Conservation (phyloP, 2,797 vertebrate species). For the Acipenser ruthenus region DNA sequence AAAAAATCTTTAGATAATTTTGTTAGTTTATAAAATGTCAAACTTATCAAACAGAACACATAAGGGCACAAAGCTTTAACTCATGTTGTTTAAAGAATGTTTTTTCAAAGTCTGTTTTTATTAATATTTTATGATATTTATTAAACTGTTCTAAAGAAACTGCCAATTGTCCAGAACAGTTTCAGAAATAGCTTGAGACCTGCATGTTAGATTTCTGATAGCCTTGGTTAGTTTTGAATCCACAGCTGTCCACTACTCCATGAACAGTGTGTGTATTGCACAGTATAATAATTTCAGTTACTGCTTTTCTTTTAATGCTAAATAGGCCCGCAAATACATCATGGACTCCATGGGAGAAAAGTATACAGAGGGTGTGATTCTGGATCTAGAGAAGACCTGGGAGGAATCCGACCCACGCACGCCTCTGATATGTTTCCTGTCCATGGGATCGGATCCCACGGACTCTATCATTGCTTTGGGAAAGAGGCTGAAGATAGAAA, state of each 20-base stretch:
- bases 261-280: background rate
- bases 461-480: slow-evolving; percentile 88
- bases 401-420: slow-evolving; percentile 82
- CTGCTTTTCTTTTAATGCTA: slow-evolving; percentile 19
- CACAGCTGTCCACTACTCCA: background rate
- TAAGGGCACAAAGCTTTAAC: no score
- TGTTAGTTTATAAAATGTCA: background rate
- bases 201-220: slow-evolving; percentile 16
- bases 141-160: no score
- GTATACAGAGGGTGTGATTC: slow-evolving; percentile 74
- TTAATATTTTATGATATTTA: no score
- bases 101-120: no score
- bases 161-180: no score
- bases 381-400: slow-evolving; percentile 88
- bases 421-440: slow-evolving; percentile 89
- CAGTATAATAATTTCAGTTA: background rate
- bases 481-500: slow-evolving; percentile 79
- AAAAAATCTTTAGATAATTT: background rate
- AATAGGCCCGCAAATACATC: slow-evolving; percentile 87
- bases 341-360: slow-evolving; percentile 77
- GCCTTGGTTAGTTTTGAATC: background rate
- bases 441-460: slow-evolving; percentile 92
- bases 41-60: no score
- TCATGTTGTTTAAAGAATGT: no score
- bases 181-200: background rate